These are phyloP conservation scores for Nomada lathburiana DNA, from an alignment of 2,888 invertebrate genomes.

Conservation along the genomic window DNA sequence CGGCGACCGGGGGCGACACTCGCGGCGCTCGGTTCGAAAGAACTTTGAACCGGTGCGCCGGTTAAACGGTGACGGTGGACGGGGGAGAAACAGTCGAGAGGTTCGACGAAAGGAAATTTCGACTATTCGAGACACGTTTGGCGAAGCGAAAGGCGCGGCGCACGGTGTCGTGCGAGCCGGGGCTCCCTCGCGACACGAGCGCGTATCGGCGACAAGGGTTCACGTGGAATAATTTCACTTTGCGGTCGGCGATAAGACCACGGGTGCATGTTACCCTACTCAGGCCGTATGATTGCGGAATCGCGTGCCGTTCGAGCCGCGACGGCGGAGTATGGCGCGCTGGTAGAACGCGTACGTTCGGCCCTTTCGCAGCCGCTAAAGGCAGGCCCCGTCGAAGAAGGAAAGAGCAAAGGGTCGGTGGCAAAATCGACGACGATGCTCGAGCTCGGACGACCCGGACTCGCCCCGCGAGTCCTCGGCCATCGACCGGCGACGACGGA, in stretches of 20 bases:
- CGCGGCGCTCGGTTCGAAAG: neutral
- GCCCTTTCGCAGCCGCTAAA: conserved; percentile 56
- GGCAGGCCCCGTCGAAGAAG: neutral
- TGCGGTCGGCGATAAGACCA: conserved; percentile 78
- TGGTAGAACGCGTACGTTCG: conserved; percentile 45
- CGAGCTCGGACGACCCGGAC: neutral
- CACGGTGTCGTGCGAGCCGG: conserved; percentile 12
- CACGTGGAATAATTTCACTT: conserved; percentile 83
- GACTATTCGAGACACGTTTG: conserved; percentile 10
- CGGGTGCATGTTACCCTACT: conserved; percentile 79
- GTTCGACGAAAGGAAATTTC: neutral
- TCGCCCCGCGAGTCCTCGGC: neutral
- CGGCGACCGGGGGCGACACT: neutral
- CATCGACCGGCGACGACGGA: conserved; percentile 17
- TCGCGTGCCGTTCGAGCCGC: conserved; percentile 75
- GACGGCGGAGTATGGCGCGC: neutral
- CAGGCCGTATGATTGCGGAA: conserved; percentile 78
- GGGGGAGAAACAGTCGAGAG: neutral
- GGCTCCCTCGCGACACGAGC: conserved; percentile 29
- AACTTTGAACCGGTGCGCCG: neutral
- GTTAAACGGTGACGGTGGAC: neutral
- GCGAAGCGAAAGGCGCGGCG: neutral
- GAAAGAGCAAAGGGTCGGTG: conserved; percentile 6
- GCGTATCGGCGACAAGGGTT: conserved; percentile 74
- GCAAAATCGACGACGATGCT: neutral